Percentiles rank a stretch among this genome's conserved stretches.
phyloP scores from a whole-genome alignment of 2,888 invertebrate genomes.

The Thereva nobilitata region DNA sequence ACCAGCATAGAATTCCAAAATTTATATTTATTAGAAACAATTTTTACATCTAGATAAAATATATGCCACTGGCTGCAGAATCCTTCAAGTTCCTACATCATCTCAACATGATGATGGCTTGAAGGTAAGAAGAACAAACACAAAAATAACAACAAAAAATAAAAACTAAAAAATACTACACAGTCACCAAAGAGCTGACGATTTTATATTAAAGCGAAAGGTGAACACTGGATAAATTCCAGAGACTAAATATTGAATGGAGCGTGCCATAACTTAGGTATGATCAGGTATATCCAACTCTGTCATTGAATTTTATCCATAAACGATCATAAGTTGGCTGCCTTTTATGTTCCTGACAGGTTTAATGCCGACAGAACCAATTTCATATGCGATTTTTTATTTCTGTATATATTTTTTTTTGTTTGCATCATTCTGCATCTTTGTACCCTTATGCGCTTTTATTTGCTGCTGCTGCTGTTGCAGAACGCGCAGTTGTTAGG shows the following conservation, averaged over 20 bases:
- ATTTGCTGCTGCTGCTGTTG: too few species aligned
- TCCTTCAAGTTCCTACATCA: too few species aligned
- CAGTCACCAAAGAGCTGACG: too few species aligned
- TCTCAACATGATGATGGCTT: too few species aligned
- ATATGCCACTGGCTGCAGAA: slow-evolving; percentile 17
- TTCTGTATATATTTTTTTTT: background rate
- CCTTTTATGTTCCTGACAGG: slow-evolving; percentile 40
- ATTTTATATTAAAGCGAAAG: too few species aligned
- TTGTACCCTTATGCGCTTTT: background rate
- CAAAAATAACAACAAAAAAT: too few species aligned
- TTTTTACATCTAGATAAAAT: slow-evolving; percentile 21
- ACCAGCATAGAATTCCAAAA: too few species aligned
- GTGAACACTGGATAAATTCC: slow-evolving; percentile 8
- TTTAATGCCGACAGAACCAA: slow-evolving; percentile 31
- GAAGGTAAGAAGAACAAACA: too few species aligned
- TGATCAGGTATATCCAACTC: slow-evolving; percentile 37
- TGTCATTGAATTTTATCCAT: slow-evolving; percentile 39
- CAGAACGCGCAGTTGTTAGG: too few species aligned
- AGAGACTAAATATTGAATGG: slow-evolving; percentile 37
- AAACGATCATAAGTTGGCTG: slow-evolving; percentile 36
- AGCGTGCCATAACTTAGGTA: slow-evolving; percentile 42
- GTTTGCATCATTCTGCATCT: slow-evolving; percentile 9
- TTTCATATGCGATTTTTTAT: background rate
- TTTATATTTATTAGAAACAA: slow-evolving; percentile 7
- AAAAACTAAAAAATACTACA: too few species aligned